These are phyloP conservation scores for Cryptoblepharus egeriae DNA, from an alignment of 2,797 vertebrate species.

Conservation along the genomic window DNA sequence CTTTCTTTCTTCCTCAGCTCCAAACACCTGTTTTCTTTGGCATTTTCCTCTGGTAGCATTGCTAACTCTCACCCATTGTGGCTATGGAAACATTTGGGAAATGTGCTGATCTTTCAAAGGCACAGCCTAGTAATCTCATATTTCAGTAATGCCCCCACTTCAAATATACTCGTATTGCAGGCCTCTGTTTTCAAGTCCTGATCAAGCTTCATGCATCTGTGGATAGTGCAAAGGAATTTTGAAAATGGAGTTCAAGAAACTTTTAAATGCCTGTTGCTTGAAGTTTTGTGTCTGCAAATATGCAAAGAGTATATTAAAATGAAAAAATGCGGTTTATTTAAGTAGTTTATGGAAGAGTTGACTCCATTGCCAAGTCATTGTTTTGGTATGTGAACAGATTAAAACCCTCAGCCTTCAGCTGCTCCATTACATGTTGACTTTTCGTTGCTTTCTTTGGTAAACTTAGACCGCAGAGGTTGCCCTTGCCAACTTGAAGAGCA, in stretches of 20 bases:
- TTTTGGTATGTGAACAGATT: background rate
- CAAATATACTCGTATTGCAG: background rate
- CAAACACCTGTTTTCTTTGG: background rate
- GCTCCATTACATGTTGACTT: background rate
- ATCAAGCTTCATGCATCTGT: background rate
- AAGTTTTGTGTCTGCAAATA: background rate
- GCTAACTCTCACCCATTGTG: background rate
- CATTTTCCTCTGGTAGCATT: background rate
- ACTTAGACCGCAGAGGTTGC: slow-evolving; percentile 92
- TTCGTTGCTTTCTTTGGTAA: slow-evolving; percentile 44
- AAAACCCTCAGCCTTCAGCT: slow-evolving; percentile 2
- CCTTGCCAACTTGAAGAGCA: slow-evolving; percentile 96
- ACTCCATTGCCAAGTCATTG: background rate
- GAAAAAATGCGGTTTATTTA: slow-evolving; percentile 14
- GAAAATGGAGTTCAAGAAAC: no score
- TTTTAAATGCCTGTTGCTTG: background rate
- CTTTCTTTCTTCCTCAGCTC: background rate
- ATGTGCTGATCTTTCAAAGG: background rate
- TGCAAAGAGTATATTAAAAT: slow-evolving; percentile 5
- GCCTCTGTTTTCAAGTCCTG: background rate
- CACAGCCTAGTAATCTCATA: background rate
- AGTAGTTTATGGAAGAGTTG: slow-evolving; percentile 17
- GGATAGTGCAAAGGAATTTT: background rate
- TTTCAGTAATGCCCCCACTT: background rate
- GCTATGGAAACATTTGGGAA: background rate